phyloP scores from a whole-genome alignment of 2,113 vertebrate species.

The Urocynchramus pylzowi region DNA sequence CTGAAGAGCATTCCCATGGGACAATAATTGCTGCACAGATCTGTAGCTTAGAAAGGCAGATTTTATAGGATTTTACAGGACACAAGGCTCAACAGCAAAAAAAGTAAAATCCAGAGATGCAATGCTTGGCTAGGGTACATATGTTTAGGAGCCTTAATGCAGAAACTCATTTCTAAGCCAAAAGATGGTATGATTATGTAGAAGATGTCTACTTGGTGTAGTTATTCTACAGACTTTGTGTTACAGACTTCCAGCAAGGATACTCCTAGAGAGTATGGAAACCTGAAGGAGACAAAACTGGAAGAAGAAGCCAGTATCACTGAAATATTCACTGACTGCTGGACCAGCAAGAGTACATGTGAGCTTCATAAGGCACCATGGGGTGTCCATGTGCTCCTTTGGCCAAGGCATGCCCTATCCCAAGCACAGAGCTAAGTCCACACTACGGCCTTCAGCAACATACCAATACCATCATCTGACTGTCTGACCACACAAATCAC shows the following conservation, averaged over 20 bases:
- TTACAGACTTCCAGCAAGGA: background rate
- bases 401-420: background rate
- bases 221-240: constrained; percentile 19
- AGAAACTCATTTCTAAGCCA: background rate
- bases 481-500: rapidly evolving
- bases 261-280: background rate
- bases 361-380: background rate
- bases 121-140: background rate
- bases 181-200: background rate
- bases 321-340: background rate
- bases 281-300: background rate
- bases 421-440: background rate
- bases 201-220: background rate
- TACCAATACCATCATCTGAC: background rate
- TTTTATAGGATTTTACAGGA: background rate
- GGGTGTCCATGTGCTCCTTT: background rate
- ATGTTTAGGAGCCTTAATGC: background rate
- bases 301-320: background rate
- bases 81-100: background rate
- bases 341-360: background rate
- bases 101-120: background rate
- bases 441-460: background rate
- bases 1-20: background rate
- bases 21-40: background rate
- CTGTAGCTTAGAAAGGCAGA: background rate